Conservation (phyloP, 2,113 vertebrate species). For the Phalacrocorax aristotelis region DNA sequence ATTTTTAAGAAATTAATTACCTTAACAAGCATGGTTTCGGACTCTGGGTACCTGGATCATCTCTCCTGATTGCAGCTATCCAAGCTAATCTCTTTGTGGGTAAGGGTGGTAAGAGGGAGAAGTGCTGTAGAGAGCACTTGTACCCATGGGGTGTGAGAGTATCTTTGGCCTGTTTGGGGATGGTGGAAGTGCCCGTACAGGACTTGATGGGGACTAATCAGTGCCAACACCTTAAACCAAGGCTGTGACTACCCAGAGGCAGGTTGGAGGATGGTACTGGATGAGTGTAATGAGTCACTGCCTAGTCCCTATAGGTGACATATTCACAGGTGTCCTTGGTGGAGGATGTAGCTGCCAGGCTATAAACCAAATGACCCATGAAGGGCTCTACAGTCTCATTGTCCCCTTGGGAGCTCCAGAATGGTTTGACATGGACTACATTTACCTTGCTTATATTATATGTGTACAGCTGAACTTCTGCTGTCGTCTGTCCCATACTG, state of each 20-base stretch:
- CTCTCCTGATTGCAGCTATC: neutral
- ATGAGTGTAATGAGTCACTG: neutral
- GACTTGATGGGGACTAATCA: neutral
- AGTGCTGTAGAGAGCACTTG: neutral
- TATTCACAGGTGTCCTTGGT: neutral
- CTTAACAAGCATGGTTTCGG: neutral
- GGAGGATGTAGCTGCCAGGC: neutral
- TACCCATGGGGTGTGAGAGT: neutral
- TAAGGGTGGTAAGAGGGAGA: neutral
- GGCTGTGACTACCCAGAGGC: neutral
- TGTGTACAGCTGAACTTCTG: neutral
- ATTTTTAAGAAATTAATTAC: neutral
- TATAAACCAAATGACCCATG: neutral
- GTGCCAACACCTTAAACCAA: neutral
- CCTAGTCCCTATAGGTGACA: neutral
- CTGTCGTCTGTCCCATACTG: accelerated
- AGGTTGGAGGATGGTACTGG: neutral
- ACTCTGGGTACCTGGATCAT: neutral
- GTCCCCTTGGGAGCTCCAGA: neutral
- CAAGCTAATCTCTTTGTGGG: neutral
- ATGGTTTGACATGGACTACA: accelerated
- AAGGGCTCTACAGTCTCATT: neutral
- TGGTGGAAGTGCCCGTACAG: neutral
- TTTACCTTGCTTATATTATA: neutral
- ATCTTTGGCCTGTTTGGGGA: neutral